Base-by-base conservation (phyloP, 2,797 vertebrate genomes). In the Chrosomus eos region DNA sequence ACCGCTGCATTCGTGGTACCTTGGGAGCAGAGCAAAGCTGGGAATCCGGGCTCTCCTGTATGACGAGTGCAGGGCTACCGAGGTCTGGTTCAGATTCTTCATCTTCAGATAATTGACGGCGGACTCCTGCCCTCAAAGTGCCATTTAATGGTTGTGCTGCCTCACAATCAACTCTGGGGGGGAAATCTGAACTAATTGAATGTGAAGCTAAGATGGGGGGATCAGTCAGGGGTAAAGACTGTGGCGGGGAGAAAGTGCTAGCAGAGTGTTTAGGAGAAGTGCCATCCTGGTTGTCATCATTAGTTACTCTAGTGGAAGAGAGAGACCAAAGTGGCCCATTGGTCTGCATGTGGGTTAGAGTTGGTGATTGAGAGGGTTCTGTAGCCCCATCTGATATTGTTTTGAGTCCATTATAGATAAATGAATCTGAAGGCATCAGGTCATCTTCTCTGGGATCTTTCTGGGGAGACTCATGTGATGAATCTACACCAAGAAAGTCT, bases 381-480 rank as follows among this genome's bases (percentile, higher is more conserved):
- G 91, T 90, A 0, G 33, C 73, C 13, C 45, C 0, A 1, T 87
- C 51, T 0, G 94, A 93, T 0, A 92, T 1, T 4, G 91, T 91
- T 1, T 94, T 93, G 14, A 97, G 97, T 1, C 97, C 97, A 48
- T 97, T 99, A 33, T 96, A 92, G 28, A 96, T 90, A 10, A 95
- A 90, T 1, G 81, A 92, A 28, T 58, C 93, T 88, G 0, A 71
- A 0, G 68, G 40, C 36, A 19, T 89, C 18, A 88, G 81, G 80
- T 0, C 84, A 83, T 13, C 89, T 36, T 93, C 92, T 0, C 87
- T 82, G 1, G 90, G 90, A 81, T 31, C 62, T 4, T 88, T 85
- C n/a, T 90, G 89, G 36, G 90, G 81, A 19, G 87, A 60, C 26
- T 90, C 43, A 43, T 82, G 81, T 36, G 75, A 85, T 1, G 88